Percentiles rank a stretch among this genome's conserved stretches.
Conservation (phyloP, 1,140 invertebrate genomes). For the Pinna nobilis region DNA sequence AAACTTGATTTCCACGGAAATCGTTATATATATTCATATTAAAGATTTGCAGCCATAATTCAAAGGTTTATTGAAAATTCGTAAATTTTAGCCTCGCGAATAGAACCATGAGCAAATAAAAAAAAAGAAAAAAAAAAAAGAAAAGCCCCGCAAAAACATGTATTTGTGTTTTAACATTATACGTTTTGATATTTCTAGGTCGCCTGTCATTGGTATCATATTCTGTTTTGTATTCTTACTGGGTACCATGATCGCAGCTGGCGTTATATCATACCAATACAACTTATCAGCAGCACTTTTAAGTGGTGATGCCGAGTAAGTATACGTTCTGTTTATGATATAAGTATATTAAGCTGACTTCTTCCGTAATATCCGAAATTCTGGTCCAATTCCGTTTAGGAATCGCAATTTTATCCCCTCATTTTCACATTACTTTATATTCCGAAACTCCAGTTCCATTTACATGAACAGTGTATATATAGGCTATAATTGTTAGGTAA, state of each 20-base stretch:
- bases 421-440: background rate
- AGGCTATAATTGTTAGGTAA: background rate
- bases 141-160: too few species aligned
- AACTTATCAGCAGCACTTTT: background rate
- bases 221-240: background rate
- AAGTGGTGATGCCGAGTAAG: background rate
- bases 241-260: constrained; percentile 1
- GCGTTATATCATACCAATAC: background rate
- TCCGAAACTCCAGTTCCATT: background rate
- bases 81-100: too few species aligned
- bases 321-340: background rate
- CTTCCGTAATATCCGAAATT: background rate
- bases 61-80: too few species aligned
- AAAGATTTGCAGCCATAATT: background rate
- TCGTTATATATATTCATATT: background rate
- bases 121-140: too few species aligned
- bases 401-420: background rate
- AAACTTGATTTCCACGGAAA: background rate
- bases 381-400: background rate
- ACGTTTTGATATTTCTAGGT: too few species aligned
- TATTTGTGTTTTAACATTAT: too few species aligned
- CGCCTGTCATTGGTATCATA: background rate
- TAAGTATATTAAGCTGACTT: background rate
- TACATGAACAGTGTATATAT: background rate
- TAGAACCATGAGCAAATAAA: too few species aligned